These are phyloP conservation scores for Fistularia tabacaria DNA, from an alignment of 2,797 vertebrate genomes.

Conservation along the genomic window DNA sequence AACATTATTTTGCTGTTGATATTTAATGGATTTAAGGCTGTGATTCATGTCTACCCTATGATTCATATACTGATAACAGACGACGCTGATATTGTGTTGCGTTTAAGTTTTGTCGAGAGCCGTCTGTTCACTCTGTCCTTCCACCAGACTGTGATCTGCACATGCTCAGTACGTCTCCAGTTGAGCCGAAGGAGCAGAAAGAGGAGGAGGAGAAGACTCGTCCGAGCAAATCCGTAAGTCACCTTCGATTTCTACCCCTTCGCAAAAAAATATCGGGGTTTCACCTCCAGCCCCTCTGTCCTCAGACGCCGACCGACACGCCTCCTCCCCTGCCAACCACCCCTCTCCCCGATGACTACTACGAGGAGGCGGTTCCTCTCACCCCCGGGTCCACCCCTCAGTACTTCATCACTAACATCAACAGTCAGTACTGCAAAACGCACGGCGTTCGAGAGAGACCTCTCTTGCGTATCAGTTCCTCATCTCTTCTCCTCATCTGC, in stretches of 20 bases:
- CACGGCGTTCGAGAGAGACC: not conserved
- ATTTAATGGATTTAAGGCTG: too few species aligned
- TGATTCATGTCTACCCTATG: too few species aligned
- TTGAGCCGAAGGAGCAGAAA: slow-evolving; percentile 77
- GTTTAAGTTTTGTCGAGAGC: not conserved
- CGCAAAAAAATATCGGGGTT: not conserved
- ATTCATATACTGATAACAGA: too few species aligned
- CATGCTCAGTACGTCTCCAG: slow-evolving; percentile 86
- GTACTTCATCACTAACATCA: slow-evolving; percentile 85
- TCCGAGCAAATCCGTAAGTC: slow-evolving; percentile 70
- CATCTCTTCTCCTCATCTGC: not conserved
- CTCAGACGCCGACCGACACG: slow-evolving; percentile 78
- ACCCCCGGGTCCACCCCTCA: slow-evolving; percentile 86
- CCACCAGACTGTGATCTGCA: slow-evolving; percentile 88
- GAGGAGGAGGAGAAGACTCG: slow-evolving; percentile 64
- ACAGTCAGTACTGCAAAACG: slow-evolving; percentile 48
- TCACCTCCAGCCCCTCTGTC: slow-evolving; percentile 1
- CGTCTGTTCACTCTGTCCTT: slow-evolving; percentile 12
- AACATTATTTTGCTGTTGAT: too few species aligned
- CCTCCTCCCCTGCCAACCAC: slow-evolving; percentile 89
- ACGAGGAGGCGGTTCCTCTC: slow-evolving; percentile 93
- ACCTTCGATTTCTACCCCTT: not conserved
- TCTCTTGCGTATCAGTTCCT: not conserved
- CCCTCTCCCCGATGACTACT: slow-evolving; percentile 93
- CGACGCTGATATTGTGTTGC: not conserved